Evolutionary conservation across 2,113 vertebrate species (phyloP), one percentile per base, ranked within the genome.

Genomic region (Octodon degus): DNA sequence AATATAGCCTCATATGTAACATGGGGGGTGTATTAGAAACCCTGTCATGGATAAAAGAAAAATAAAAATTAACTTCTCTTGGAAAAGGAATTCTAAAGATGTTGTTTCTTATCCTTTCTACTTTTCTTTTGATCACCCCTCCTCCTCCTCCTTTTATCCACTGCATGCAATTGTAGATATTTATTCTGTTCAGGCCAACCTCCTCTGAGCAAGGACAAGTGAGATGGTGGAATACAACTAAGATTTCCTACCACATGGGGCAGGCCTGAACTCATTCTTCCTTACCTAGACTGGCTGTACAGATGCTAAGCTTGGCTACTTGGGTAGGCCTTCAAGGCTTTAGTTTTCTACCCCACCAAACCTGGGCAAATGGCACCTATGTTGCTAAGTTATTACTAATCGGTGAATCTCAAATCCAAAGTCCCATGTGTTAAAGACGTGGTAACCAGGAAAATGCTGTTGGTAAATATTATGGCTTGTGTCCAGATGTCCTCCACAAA

Each of bases 101-200:
- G 14, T 10, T 43, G 13, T 20, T 22, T 24, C 7, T 20, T 37
- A 17, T 20, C 40, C 14, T 20, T 37, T 53, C 25, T n/a, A 62
- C 10, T 24, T 5, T 58, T 32, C 24, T 8, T 1, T 67, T 10
- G 5, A 5, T 22, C 8, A n/a, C 5, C 14, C 9, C 17, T 14
- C 8, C 0, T 34, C 8, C 32, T 2, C 30, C 7, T 5, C 1
- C 2, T 47, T 25, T 5, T 40, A 8, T 58, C 37, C 50, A 10
- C 8, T 32, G 16, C 27, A 84, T 27, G 6, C 20, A 24, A 68
- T 58, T 79, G 19, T 47, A 37, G 81, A 90, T 0, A 22, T 5
- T 87, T 58, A 19, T 34, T 89, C 9, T 32, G 7, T 47, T 62
- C 72, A 68, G 16, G 47, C 30, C 7, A 34, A 10, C 3, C 7